phyloP scores from a whole-genome alignment of 53 echinoderm and acorn worm species.

The Apostichopus leukothele region DNA sequence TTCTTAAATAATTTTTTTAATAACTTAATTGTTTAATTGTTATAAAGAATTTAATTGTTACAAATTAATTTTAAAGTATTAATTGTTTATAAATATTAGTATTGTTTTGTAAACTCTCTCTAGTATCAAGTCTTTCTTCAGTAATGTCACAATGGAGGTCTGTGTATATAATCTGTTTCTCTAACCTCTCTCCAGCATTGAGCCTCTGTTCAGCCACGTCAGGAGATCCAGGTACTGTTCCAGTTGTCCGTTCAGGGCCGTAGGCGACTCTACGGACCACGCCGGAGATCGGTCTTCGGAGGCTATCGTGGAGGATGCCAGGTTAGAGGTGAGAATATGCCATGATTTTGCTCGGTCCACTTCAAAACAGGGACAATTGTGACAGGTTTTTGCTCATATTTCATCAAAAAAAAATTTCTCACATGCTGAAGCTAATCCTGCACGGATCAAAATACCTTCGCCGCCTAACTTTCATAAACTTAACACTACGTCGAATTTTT shows the following conservation, averaged over 20 bases:
- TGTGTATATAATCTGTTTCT: not conserved
- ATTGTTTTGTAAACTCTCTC: not conserved
- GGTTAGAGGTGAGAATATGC: conserved; percentile 19
- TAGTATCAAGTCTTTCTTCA: conserved; percentile 25
- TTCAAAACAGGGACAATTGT: too few species aligned
- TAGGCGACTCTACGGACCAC: conserved; percentile 31
- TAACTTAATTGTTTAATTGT: too few species aligned
- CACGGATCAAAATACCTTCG: too few species aligned
- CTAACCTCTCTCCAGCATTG: not conserved
- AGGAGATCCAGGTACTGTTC: conserved; percentile 32
- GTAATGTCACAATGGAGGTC: not conserved
- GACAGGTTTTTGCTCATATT: too few species aligned
- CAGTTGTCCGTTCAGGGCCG: conserved; percentile 29
- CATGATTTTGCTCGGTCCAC: not conserved
- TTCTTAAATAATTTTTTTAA: too few species aligned
- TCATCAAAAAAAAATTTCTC: too few species aligned
- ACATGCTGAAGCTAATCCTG: too few species aligned
- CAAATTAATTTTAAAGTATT: too few species aligned
- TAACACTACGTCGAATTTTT: too few species aligned
- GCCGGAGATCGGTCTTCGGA: conserved; percentile 5
- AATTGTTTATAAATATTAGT: too few species aligned
- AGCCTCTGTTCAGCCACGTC: conserved; percentile 16
- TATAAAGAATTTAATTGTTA: too few species aligned
- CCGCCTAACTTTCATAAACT: too few species aligned
- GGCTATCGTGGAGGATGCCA: conserved; percentile 39